phyloP scores from a whole-genome alignment of 2,113 vertebrate genomes.

The Leptodactylus fuscus region DNA sequence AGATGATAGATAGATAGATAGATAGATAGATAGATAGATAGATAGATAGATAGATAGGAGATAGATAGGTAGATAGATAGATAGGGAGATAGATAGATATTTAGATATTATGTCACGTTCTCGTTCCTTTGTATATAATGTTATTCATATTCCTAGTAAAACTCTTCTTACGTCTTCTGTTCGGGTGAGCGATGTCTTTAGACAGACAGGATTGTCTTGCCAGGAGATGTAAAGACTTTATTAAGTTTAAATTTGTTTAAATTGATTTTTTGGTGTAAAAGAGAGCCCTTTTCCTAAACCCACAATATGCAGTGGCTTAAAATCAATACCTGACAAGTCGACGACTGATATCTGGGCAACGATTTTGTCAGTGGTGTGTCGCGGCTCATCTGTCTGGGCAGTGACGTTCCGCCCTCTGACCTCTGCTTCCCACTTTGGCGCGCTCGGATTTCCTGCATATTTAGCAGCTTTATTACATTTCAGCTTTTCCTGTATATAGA shows the following conservation, averaged over 20 bases:
- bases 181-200: not conserved
- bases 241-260: slow-evolving; percentile 45
- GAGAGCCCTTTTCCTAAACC: not conserved
- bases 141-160: too few species aligned
- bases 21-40: not conserved
- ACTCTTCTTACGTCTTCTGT: too few species aligned
- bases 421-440: not conserved
- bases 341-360: not conserved
- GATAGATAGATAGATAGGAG: not conserved
- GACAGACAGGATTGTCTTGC: not conserved
- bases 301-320: slow-evolving; percentile 16
- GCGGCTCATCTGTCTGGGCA: not conserved
- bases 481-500: too few species aligned
- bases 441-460: not conserved
- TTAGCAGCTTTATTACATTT: not conserved
- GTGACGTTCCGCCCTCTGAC: not conserved
- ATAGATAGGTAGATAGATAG: not conserved
- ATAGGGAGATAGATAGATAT: too few species aligned
- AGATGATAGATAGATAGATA: not conserved
- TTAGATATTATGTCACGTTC: too few species aligned
- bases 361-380: slow-evolving; percentile 16
- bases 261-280: slow-evolving; percentile 40
- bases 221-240: slow-evolving; percentile 19
- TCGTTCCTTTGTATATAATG: too few species aligned
- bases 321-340: slow-evolving; percentile 49